Conservation (phyloP, 2,888 invertebrate species). For the Parnassius apollo region DNA sequence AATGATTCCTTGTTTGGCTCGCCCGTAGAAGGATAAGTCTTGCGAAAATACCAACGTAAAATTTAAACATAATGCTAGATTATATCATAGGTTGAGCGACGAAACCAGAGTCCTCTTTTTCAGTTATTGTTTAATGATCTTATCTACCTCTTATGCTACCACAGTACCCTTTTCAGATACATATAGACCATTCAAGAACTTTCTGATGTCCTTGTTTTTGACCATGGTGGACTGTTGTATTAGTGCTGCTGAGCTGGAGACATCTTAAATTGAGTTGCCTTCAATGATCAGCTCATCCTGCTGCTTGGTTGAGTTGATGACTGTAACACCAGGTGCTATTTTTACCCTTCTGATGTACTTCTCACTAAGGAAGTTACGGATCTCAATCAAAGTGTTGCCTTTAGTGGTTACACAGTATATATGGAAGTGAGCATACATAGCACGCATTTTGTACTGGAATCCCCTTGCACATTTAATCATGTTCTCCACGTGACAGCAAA, state of each 20-base stretch:
- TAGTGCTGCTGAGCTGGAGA: slow-evolving; percentile 98
- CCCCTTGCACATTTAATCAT: slow-evolving; percentile 98
- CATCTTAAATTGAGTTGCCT: slow-evolving; percentile 97
- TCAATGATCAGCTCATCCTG: slow-evolving; percentile 99
- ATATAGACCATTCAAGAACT: slow-evolving; percentile 99
- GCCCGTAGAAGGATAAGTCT: no score
- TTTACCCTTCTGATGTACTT: slow-evolving; percentile 97
- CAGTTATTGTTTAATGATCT: slow-evolving; percentile 66
- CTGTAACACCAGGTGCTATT: slow-evolving; percentile 97
- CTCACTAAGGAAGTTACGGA: slow-evolving; percentile 99
- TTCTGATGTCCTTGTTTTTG: slow-evolving; percentile 99
- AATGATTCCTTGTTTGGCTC: no score
- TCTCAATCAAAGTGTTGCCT: slow-evolving; percentile 93
- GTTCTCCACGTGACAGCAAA: slow-evolving; percentile 99
- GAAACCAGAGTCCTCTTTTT: no score
- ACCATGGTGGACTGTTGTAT: slow-evolving; percentile 99
- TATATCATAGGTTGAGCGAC: no score
- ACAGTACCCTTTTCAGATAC: slow-evolving; percentile 99
- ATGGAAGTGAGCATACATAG: slow-evolving; percentile 99
- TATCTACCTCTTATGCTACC: slow-evolving; percentile 85
- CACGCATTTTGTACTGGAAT: slow-evolving; percentile 99
- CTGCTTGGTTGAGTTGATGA: slow-evolving; percentile 94
- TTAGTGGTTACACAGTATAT: slow-evolving; percentile 98
- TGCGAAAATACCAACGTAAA: no score
- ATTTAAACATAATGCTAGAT: no score